phyloP scores from a whole-genome alignment of 2,888 invertebrate species.

The Azorinus chamasolen region DNA sequence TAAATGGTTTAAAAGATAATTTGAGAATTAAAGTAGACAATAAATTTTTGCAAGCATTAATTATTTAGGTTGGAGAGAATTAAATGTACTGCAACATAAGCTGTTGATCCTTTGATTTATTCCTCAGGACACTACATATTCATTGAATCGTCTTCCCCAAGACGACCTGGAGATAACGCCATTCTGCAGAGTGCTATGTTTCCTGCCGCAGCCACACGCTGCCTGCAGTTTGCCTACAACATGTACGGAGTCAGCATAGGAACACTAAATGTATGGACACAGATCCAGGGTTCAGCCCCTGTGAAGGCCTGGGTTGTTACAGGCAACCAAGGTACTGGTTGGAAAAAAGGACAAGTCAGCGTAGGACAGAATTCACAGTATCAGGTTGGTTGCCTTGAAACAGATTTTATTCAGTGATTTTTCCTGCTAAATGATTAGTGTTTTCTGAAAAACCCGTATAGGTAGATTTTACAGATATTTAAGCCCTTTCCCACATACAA shows the following conservation, averaged over 20 bases:
- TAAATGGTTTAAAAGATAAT: too few relatives aligned
- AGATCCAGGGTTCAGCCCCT: constrained; percentile 48
- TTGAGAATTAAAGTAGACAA: too few relatives aligned
- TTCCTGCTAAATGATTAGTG: too few relatives aligned
- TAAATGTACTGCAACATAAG: too few relatives aligned
- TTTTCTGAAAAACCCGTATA: too few relatives aligned
- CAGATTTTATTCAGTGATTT: too few relatives aligned
- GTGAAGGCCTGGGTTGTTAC: constrained; percentile 68
- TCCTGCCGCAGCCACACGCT: constrained; percentile 47
- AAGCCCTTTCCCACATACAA: too few relatives aligned
- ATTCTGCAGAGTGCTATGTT: constrained; percentile 75
- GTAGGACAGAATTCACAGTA: constrained; percentile 45
- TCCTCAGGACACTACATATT: constrained; percentile 90
- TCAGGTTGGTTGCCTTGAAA: constrained; percentile 37
- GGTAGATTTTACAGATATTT: too few relatives aligned
- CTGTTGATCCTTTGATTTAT: not conserved
- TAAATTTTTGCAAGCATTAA: too few relatives aligned
- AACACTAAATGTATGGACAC: constrained; percentile 72
- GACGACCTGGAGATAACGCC: constrained; percentile 87
- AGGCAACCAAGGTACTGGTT: constrained; percentile 73
- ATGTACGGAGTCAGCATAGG: constrained; percentile 79
- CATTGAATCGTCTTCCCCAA: constrained; percentile 91
- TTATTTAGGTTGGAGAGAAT: too few relatives aligned
- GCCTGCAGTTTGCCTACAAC: constrained; percentile 81
- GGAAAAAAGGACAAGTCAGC: constrained; percentile 66